Evolutionary conservation across 2,888 invertebrate species (phyloP).

Genomic region (Euplexia lucipara): DNA sequence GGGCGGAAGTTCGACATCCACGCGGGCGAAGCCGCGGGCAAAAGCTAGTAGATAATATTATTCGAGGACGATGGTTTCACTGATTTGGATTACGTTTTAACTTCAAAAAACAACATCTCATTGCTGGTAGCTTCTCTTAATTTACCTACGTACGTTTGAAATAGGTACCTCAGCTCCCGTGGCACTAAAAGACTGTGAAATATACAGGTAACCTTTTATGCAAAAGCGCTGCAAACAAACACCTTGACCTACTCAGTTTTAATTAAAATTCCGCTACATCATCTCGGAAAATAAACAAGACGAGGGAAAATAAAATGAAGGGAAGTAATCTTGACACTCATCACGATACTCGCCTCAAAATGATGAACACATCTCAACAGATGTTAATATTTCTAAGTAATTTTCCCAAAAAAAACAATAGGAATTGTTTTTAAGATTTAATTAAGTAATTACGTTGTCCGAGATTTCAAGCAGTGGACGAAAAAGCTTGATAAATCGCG

Average conservation of each 20-base stretch:
- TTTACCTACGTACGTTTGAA: constrained; percentile 10
- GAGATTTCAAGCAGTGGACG: constrained; percentile 10
- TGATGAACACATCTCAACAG: constrained; percentile 17
- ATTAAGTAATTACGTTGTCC: constrained; percentile 39
- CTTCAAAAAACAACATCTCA: not conserved
- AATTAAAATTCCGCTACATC: constrained; percentile 58
- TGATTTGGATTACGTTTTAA: constrained; percentile 7
- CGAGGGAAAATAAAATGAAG: constrained; percentile 17
- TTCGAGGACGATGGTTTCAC: not conserved
- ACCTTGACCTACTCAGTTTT: constrained; percentile 59
- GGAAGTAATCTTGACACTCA: constrained; percentile 17
- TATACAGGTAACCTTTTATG: constrained; percentile 40
- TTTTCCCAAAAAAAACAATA: constrained; percentile 9
- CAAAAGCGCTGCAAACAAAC: constrained; percentile 40
- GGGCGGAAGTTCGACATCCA: no score
- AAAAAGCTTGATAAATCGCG: constrained; percentile 27
- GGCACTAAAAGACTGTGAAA: constrained; percentile 33
- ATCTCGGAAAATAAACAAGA: constrained; percentile 40
- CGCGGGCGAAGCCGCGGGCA: no score
- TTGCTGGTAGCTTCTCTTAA: not conserved
- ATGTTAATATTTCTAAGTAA: constrained; percentile 3
- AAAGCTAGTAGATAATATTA: no score
- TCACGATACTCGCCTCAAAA: constrained; percentile 11
- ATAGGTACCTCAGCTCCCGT: constrained; percentile 8
- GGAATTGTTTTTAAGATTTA: constrained; percentile 17